Evolutionary conservation across 2,888 invertebrate genomes (phyloP).

Genomic region (Drepanosiphum platanoidis): DNA sequence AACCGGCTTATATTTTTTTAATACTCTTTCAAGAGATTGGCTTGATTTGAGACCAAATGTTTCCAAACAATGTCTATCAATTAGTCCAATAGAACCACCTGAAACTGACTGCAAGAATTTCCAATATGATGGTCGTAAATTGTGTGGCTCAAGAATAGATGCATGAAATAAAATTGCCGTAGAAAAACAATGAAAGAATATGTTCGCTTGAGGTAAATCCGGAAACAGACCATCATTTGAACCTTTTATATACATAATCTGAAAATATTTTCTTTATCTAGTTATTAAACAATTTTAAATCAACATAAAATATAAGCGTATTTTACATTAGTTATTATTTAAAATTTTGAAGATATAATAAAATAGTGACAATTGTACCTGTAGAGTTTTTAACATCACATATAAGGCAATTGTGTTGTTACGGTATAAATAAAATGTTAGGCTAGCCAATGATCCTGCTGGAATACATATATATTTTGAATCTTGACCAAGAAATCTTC

Average conservation of each 20-base stretch:
- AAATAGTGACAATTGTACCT: conserved; percentile 70
- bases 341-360: neutral
- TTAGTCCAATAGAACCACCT: conserved; percentile 74
- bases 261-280: conserved; percentile 61
- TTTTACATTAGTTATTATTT: neutral
- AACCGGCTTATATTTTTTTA: conserved; percentile 52
- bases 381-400: conserved; percentile 83
- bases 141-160: conserved; percentile 81
- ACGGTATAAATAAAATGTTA: conserved; percentile 78
- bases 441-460: conserved; percentile 77
- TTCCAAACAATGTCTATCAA: conserved; percentile 72
- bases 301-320: neutral
- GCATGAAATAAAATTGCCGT: conserved; percentile 82
- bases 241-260: conserved; percentile 80
- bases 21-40: conserved; percentile 65
- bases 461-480: conserved; percentile 74
- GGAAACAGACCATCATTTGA: conserved; percentile 75
- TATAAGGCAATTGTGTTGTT: conserved; percentile 83
- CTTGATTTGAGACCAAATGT: conserved; percentile 73
- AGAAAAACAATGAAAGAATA: conserved; percentile 79
- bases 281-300: neutral
- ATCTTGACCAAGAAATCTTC: conserved; percentile 74
- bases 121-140: conserved; percentile 83
- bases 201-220: conserved; percentile 76
- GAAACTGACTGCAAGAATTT: conserved; percentile 81